These are phyloP conservation scores for Camarhynchus parvulus DNA, from an alignment of 2,113 vertebrate genomes.

Conservation along the genomic window DNA sequence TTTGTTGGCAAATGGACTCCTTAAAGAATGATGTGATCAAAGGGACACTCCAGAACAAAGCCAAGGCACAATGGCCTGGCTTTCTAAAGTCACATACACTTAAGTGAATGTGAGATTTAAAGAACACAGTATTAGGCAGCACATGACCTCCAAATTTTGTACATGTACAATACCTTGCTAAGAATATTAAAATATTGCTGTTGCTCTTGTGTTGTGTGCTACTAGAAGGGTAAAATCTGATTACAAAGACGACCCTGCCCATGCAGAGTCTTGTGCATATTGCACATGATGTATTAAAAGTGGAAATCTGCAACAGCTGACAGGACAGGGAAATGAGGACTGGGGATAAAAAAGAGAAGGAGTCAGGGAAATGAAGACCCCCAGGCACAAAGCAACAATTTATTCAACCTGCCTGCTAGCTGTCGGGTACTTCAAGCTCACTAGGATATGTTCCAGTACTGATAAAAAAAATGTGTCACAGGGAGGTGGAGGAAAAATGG, in stretches of 20 bases:
- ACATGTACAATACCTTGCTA: background rate
- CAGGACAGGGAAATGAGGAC: background rate
- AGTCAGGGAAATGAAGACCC: conserved; percentile 14
- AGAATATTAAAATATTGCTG: background rate
- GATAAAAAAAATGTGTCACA: conserved; percentile 39
- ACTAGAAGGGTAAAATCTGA: background rate
- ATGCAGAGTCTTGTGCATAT: background rate
- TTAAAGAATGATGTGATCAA: conserved; percentile 22
- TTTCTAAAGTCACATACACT: background rate
- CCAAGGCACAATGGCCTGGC: background rate
- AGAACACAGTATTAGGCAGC: background rate
- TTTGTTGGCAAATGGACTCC: background rate
- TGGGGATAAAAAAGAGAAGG: background rate
- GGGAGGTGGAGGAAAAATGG: conserved; percentile 3
- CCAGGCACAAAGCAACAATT: conserved; percentile 30
- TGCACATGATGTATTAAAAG: background rate
- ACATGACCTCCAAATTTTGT: background rate
- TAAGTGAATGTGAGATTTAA: background rate
- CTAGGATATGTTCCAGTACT: conserved; percentile 15
- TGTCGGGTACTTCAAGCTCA: conserved; percentile 24
- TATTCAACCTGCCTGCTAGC: conserved; percentile 27
- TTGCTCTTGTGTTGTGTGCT: background rate
- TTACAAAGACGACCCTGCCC: background rate
- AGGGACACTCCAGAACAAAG: background rate
- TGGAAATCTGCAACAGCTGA: background rate